These are phyloP conservation scores for Hypsopygia costalis DNA, from an alignment of 2,888 invertebrate species.

Conservation along the genomic window DNA sequence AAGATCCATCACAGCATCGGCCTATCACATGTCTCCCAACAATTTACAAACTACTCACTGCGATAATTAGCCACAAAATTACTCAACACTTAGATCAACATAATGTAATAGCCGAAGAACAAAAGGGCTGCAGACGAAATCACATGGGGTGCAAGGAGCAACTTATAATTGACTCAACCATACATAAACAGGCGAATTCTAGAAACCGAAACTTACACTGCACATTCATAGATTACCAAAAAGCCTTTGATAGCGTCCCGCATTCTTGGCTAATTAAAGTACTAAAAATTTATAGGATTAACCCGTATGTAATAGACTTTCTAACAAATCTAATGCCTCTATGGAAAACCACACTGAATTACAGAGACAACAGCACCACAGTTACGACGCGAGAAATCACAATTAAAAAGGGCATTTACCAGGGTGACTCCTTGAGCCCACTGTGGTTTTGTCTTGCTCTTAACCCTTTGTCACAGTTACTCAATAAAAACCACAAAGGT, in stretches of 20 bases:
- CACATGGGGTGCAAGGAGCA: no score
- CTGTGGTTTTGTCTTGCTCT: no score
- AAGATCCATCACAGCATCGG: not conserved
- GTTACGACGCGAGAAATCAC: no score
- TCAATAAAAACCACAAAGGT: no score
- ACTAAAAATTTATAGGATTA: not conserved
- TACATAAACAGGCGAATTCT: not conserved
- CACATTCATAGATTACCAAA: not conserved
- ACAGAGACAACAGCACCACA: no score
- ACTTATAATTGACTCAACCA: not conserved
- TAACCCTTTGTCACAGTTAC: no score
- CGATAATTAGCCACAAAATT: not conserved
- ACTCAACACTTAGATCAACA: not conserved
- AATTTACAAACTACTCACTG: not conserved
- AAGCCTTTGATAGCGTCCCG: not conserved
- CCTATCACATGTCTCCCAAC: constrained; percentile 1
- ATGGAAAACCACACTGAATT: no score
- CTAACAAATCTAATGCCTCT: not conserved
- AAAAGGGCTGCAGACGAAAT: no score
- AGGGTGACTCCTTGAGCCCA: no score
- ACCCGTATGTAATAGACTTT: not conserved
- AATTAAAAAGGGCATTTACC: no score
- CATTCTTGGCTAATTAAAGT: not conserved
- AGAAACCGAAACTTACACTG: not conserved
- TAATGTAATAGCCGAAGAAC: not conserved